Evolutionary conservation across 2,888 invertebrate genomes (phyloP).

Genomic region (Pristionchus maxplancki): DNA sequence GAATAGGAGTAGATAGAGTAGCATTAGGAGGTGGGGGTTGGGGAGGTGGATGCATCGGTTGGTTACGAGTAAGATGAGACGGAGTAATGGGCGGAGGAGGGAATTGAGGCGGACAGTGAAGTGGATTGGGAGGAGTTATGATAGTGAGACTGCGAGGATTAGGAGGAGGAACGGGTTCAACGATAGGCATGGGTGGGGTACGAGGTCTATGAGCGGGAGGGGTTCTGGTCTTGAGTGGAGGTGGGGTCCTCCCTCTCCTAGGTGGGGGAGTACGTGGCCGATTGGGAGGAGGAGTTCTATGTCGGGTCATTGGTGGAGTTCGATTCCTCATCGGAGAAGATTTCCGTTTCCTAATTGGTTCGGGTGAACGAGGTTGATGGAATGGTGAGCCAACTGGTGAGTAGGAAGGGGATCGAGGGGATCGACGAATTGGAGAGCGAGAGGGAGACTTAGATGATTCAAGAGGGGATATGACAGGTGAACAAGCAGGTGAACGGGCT

Average conservation of each 20-base stretch:
- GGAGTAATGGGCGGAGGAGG: background rate
- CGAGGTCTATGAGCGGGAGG: background rate
- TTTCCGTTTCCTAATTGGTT: background rate
- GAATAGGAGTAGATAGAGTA: background rate
- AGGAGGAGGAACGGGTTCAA: background rate
- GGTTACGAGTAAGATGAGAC: background rate
- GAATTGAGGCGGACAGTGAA: background rate
- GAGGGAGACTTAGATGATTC: background rate
- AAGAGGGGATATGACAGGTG: background rate
- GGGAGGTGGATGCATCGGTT: background rate
- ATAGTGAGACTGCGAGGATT: background rate
- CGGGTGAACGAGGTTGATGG: background rate
- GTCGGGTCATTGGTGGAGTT: background rate
- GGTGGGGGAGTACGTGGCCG: background rate
- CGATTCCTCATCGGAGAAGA: background rate
- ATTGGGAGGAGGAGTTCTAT: background rate
- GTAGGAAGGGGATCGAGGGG: background rate
- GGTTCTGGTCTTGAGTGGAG: background rate
- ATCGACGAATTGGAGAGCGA: background rate
- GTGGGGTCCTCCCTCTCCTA: background rate
- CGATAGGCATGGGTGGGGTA: background rate
- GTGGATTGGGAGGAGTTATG: background rate
- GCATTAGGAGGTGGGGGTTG: background rate
- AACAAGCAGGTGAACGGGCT: background rate
- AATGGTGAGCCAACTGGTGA: background rate